These are phyloP conservation scores for Numida meleagris DNA, from an alignment of 2,113 vertebrate species.

Conservation along the genomic window DNA sequence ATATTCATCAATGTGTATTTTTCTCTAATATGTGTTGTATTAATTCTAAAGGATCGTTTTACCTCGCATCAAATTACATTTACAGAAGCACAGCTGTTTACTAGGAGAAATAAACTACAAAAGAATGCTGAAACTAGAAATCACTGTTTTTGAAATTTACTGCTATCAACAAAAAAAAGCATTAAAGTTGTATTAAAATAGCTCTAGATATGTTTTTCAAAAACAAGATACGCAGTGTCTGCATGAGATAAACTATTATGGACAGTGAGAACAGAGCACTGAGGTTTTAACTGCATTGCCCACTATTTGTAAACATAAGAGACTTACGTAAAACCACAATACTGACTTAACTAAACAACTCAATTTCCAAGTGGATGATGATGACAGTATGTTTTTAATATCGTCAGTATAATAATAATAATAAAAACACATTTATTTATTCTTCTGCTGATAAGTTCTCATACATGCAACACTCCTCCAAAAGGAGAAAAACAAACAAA, in stretches of 20 bases:
- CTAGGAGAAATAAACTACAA: neutral
- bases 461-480: accelerated
- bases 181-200: neutral
- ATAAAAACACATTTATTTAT: neutral
- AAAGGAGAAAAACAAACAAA: neutral
- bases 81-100: neutral
- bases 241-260: neutral
- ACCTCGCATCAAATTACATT: neutral
- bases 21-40: neutral
- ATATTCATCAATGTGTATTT: neutral
- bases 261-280: neutral
- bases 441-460: neutral
- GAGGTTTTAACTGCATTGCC: neutral
- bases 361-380: neutral
- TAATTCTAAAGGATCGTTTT: neutral
- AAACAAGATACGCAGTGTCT: neutral
- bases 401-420: neutral
- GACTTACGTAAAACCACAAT: neutral
- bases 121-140: neutral
- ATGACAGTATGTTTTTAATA: neutral
- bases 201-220: neutral
- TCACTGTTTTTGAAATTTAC: neutral
- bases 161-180: neutral
- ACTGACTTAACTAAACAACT: neutral
- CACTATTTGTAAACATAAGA: neutral